These are phyloP conservation scores for Drosophila azteca DNA, from an alignment of 1,140 invertebrate species.

Conservation along the genomic window DNA sequence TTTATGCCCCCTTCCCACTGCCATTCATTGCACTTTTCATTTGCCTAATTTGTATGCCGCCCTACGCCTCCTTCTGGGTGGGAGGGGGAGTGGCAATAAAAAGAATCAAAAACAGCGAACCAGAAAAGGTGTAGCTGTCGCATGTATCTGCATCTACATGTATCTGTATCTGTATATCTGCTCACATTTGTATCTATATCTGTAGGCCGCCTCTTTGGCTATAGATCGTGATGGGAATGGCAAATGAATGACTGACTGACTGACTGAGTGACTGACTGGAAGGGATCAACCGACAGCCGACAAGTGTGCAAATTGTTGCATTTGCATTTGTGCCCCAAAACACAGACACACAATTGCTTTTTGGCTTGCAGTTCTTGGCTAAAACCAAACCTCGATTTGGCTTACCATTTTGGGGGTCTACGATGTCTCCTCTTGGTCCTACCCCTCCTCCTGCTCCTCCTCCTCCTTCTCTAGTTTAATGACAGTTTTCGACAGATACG, in stretches of 20 bases:
- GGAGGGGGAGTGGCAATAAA: no score
- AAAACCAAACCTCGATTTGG: conserved; percentile 31
- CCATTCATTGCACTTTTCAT: no score
- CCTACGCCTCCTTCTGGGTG: no score
- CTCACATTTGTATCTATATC: no score
- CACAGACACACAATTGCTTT: conserved; percentile 9
- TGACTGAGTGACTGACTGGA: neutral
- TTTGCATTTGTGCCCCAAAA: conserved; percentile 48
- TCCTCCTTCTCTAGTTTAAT: conserved; percentile 59
- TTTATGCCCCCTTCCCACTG: no score
- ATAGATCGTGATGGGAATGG: conserved; percentile 65
- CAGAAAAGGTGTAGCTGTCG: no score
- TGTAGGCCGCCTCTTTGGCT: no score
- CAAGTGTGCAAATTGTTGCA: conserved; percentile 60
- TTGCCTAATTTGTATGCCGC: no score
- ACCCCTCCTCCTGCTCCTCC: conserved; percentile 30
- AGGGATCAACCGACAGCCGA: conserved; percentile 30
- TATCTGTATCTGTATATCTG: no score
- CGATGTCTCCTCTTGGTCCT: conserved; percentile 4
- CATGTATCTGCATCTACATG: no score
- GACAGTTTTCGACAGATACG: conserved; percentile 75
- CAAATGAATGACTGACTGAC: conserved; percentile 3
- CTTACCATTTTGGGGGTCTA: conserved; percentile 28
- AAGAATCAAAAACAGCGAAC: no score
- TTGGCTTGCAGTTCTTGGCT: conserved; percentile 63